These are phyloP conservation scores for Dromius quadrimaculatus DNA, from an alignment of 2,888 invertebrate species.

Conservation along the genomic window DNA sequence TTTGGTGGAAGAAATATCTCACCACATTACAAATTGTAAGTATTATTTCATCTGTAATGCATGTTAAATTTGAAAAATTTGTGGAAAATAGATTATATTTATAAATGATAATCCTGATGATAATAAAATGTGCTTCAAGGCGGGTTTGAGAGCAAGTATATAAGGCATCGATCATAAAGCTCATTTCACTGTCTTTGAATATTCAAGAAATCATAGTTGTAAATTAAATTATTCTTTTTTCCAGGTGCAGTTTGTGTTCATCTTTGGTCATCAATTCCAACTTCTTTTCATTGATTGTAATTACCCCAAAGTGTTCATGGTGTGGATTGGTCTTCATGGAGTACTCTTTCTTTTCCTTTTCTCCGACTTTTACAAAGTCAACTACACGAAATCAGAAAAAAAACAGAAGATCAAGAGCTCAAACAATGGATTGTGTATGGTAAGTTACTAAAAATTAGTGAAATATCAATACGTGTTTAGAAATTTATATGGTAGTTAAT, in stretches of 20 bases:
- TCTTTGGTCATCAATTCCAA: slow-evolving; percentile 93
- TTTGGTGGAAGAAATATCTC: slow-evolving; percentile 98
- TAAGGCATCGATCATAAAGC: no score
- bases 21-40: slow-evolving; percentile 95
- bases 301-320: slow-evolving; percentile 90
- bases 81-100: no score
- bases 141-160: no score
- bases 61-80: background rate
- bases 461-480: background rate
- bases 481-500: background rate
- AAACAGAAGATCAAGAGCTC: slow-evolving; percentile 56
- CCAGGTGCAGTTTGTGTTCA: slow-evolving; percentile 91
- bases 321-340: slow-evolving; percentile 96
- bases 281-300: slow-evolving; percentile 90
- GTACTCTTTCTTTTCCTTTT: slow-evolving; percentile 94
- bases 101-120: no score
- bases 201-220: no score
- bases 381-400: slow-evolving; percentile 71
- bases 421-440: slow-evolving; percentile 76
- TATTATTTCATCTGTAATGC: slow-evolving; percentile 15
- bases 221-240: background rate
- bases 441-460: slow-evolving; percentile 67
- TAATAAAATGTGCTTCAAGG: no score
- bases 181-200: no score
- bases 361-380: slow-evolving; percentile 92